Base-by-base conservation (phyloP, 2,888 invertebrate genomes). In the Stegana nigrithorax region DNA sequence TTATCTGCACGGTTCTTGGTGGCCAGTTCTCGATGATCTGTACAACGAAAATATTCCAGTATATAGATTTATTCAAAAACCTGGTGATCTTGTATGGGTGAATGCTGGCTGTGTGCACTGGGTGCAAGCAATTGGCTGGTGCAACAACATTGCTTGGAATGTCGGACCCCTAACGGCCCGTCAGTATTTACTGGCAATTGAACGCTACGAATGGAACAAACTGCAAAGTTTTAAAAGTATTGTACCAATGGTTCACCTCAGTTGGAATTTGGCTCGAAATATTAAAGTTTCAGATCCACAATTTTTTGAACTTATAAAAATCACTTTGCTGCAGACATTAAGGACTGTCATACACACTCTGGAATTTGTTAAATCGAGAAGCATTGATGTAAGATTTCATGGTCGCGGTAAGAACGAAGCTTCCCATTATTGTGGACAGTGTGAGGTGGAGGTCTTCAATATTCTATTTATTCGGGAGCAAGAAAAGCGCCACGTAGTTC, bases 131-230 rank as follows among this genome's bases (percentile, higher is more conserved):
- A 92, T 94, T 65, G 97, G 98, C 58, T 98, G 98, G 98, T 99
- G 99, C 88, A 99, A 99, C 88, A 99, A 99, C 87, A 98, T 99
- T 79, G 98, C 99, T 0, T 99, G 99, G 98, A 99, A 99, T 87
- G 98, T 99, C 47, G 99, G 98, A 4, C 98, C 99, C 62, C 87
- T 98, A 66, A 98, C 97, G 12, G 93, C 94, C 61, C 89, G 94
- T 42, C 98, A 98, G 87, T 96, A 97, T 87, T 90, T 93, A 74
- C 89, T 97, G 68, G 97, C 96, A 60, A 91, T 98, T 64, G 96
- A 97, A 80, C 91, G 97, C 47, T 98, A 99, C 87, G 98, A 99
- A 86, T 99, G 97, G 97, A 99, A 99, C 87, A 97, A 98, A 86
- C 88, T 98, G 72, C 95, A 97, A 86, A 92, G 92, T 82, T 98